Evolutionary conservation across 1,140 invertebrate genomes (phyloP).

Genomic region (Thaumetopoea pityocampa): DNA sequence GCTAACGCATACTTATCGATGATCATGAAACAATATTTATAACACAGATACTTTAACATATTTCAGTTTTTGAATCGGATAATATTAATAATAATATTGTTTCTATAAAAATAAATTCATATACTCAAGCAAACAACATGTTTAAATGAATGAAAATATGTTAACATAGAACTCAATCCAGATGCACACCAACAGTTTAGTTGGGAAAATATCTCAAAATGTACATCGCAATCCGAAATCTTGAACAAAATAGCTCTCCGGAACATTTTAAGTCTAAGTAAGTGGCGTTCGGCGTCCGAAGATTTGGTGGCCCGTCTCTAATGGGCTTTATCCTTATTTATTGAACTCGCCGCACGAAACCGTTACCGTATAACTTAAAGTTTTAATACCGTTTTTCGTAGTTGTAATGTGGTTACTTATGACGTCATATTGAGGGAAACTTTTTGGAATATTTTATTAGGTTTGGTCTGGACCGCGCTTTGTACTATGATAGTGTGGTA

Average conservation of each 20-base stretch:
- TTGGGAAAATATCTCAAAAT: slow-evolving; percentile 50
- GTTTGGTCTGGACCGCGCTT: no score
- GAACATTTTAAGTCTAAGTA: slow-evolving; percentile 74
- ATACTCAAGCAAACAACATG: no score
- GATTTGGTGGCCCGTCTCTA: slow-evolving; percentile 72
- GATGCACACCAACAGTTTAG: slow-evolving; percentile 9
- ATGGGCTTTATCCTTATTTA: slow-evolving; percentile 74
- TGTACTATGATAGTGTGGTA: no score
- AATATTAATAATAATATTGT: no score
- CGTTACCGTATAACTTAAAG: slow-evolving; percentile 30
- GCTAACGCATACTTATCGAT: no score
- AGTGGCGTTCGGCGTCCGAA: slow-evolving; percentile 68
- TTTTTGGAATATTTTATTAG: no score
- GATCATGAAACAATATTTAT: no score
- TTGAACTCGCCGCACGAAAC: slow-evolving; percentile 52
- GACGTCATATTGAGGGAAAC: no score
- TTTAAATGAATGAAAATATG: no score
- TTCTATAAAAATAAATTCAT: no score
- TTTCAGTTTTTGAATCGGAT: no score
- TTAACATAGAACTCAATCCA: slow-evolving; percentile 1
- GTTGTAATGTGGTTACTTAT: background rate
- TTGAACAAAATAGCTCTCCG: slow-evolving; percentile 61
- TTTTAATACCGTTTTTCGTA: slow-evolving; percentile 4
- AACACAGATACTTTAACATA: no score
- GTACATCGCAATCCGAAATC: slow-evolving; percentile 73